These are phyloP conservation scores for Drosophila pseudotakahashii DNA, from an alignment of 2,888 invertebrate species.

Conservation along the genomic window DNA sequence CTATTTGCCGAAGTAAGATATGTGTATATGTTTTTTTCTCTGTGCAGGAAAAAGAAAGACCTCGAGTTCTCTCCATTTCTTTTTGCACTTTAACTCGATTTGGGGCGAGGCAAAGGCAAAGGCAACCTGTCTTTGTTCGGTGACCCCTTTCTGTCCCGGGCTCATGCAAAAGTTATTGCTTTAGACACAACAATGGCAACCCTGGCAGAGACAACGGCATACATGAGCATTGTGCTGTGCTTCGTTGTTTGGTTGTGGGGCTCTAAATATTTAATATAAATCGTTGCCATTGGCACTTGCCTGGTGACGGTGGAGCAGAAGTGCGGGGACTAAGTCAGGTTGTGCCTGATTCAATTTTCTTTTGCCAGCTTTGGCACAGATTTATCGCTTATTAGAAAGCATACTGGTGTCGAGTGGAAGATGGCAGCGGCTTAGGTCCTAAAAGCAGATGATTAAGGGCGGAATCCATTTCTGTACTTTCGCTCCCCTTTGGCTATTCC, in stretches of 20 bases:
- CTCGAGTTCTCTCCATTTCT: slow-evolving; percentile 20
- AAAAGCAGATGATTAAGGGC: slow-evolving; percentile 20
- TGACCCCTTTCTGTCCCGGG: slow-evolving; percentile 56
- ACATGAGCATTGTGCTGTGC: slow-evolving; percentile 16
- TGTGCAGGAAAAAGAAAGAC: slow-evolving; percentile 23
- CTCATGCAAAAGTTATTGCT: slow-evolving; percentile 53
- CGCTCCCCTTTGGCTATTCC: neutral
- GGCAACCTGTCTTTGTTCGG: slow-evolving; percentile 51
- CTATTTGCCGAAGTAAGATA: neutral
- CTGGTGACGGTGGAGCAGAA: slow-evolving; percentile 16
- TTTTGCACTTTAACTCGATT: slow-evolving; percentile 61
- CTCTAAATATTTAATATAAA: slow-evolving; percentile 62
- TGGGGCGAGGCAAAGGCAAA: slow-evolving; percentile 36
- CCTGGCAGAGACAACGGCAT: slow-evolving; percentile 36
- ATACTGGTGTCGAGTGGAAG: slow-evolving; percentile 10
- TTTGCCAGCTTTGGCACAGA: slow-evolving; percentile 43
- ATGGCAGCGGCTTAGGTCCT: slow-evolving; percentile 14
- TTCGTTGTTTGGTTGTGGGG: slow-evolving; percentile 28
- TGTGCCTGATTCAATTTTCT: slow-evolving; percentile 39
- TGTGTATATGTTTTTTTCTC: slow-evolving; percentile 1
- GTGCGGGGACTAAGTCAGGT: slow-evolving; percentile 10
- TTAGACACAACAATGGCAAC: slow-evolving; percentile 54
- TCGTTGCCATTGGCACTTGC: slow-evolving; percentile 56
- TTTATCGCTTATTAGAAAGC: slow-evolving; percentile 61
- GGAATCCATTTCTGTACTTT: slow-evolving; percentile 1